Base-by-base conservation (phyloP, 1,140 invertebrate species). In the Dufourea novaeangliae region DNA sequence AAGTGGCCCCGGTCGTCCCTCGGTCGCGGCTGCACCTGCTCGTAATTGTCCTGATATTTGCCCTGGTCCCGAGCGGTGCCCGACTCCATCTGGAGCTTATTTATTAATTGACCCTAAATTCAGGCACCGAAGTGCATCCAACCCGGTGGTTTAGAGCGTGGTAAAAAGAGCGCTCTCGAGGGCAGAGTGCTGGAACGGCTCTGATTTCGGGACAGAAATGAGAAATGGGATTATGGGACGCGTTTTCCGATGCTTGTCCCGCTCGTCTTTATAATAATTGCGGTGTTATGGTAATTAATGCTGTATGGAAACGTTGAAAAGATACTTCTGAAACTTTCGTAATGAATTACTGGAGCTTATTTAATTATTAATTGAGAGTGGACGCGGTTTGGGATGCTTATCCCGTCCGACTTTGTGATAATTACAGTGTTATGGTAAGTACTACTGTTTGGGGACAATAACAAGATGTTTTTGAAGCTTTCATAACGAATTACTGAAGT, bases 41-140 rank as follows among this genome's bases (percentile, higher is more conserved):
- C 80, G 70, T 87, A 88, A 88, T 88, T 84, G 80, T 88, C 72
- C 78, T 83, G 79, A 86, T 87, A 88, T 88, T 86, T 84, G 80
- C 64, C 61, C 68, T 56, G 29, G 25, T 41, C 50, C 29, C 37
- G 25, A 2, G 10, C 50, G 39, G 12, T 11, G 10, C 50, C n/a
- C 27, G 54, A n/a, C n/a, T 50, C 64, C 84, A 73, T 82, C 81
- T 78, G 74, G 37, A 59, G 80, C 70, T 86, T 86, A 85, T 84
- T 86, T 86, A 87, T 87, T 87, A 86, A 87, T 87, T 80, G 84
- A 83, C 77, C 82, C 76, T 80, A 85, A 86, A 87, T 80, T 84
- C 57, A 46, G 62, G 27, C 73, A 17, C 68, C 32, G 39, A 52
- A 54, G 75, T 70, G 75, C 74, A 86, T 70, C 79, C 73, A 52